phyloP scores from a whole-genome alignment of 1,140 invertebrate species.

The Colletes latitarsis region DNA sequence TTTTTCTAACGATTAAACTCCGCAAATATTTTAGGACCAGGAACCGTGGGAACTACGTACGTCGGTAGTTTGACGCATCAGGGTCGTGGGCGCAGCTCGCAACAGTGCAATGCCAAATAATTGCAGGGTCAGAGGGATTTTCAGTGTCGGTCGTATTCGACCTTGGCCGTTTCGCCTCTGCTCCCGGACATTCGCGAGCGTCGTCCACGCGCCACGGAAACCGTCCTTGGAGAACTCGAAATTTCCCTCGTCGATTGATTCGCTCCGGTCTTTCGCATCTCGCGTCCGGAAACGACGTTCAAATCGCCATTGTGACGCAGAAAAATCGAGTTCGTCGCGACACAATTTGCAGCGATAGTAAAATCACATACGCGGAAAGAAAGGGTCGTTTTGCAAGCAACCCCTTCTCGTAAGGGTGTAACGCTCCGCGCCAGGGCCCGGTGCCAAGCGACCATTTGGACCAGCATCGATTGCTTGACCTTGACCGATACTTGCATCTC shows the following conservation, averaged over 20 bases:
- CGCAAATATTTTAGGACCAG: too few species aligned
- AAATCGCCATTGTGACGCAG: too few species aligned
- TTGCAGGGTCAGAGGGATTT: slow-evolving; percentile 37
- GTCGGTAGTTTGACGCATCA: not conserved
- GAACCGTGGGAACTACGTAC: too few species aligned
- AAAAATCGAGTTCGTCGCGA: too few species aligned
- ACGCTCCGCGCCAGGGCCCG: not conserved
- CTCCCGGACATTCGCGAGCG: slow-evolving; percentile 1
- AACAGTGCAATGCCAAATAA: slow-evolving; percentile 44
- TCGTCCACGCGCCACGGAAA: not conserved
- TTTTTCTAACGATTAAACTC: too few species aligned
- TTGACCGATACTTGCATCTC: slow-evolving; percentile 47
- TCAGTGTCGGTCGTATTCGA: slow-evolving; percentile 23
- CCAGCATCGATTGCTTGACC: slow-evolving; percentile 50
- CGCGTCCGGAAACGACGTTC: too few species aligned
- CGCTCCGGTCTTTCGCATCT: too few species aligned
- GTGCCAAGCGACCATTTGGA: slow-evolving; percentile 9
- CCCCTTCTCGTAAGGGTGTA: not conserved
- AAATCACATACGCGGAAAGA: not conserved
- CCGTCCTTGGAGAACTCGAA: slow-evolving; percentile 4
- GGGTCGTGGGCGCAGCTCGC: not conserved
- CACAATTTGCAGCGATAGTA: too few species aligned
- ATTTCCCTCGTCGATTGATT: slow-evolving; percentile 7
- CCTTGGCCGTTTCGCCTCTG: slow-evolving; percentile 32
- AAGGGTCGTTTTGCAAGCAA: not conserved